These are phyloP conservation scores for Desoria tigrina DNA, from an alignment of 2,888 invertebrate genomes.

Conservation along the genomic window DNA sequence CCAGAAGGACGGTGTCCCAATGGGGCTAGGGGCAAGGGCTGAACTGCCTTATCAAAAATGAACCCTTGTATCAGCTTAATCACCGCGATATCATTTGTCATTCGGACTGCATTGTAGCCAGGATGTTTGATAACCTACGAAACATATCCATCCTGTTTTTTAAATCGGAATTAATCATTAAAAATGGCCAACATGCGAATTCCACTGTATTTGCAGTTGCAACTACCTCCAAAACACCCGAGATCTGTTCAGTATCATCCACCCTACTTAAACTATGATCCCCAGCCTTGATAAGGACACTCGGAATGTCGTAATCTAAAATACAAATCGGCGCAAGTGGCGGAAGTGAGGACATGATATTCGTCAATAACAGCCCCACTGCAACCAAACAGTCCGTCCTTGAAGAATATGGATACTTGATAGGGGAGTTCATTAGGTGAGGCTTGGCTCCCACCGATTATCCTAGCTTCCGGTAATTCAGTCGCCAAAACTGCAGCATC, in stretches of 20 bases:
- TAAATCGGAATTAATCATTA: too few species aligned
- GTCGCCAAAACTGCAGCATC: too few species aligned
- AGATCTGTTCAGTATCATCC: background rate
- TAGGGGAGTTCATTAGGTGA: background rate
- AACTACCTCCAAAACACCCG: too few species aligned
- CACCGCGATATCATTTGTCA: conserved; percentile 4
- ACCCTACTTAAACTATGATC: background rate
- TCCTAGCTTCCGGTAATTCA: background rate
- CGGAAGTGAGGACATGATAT: background rate
- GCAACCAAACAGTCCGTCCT: background rate
- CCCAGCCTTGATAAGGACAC: background rate
- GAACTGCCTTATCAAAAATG: background rate
- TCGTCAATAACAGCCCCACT: background rate
- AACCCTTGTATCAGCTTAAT: background rate
- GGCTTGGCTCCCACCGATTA: conserved; percentile 1
- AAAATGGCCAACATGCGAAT: too few species aligned
- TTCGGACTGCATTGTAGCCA: background rate
- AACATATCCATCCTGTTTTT: too few species aligned
- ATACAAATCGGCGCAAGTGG: background rate
- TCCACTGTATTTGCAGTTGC: too few species aligned
- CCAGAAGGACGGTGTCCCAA: background rate
- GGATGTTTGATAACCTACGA: too few species aligned
- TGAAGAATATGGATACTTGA: background rate
- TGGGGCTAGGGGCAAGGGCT: background rate
- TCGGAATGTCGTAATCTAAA: background rate